Conservation (phyloP, 2,113 vertebrate species). For the Ptychochromis oligacanthus region DNA sequence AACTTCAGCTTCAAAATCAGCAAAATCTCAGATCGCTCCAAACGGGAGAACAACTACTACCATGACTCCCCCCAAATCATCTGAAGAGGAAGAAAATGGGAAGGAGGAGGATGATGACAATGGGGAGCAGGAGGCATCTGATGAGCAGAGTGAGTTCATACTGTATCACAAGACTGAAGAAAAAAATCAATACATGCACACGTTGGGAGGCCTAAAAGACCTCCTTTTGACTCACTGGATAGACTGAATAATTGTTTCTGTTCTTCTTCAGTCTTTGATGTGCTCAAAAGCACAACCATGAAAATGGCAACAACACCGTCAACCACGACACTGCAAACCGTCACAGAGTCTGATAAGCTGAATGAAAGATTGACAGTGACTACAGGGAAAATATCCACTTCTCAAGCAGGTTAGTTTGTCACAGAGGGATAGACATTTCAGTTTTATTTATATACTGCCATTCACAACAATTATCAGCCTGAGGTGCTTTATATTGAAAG, state of each 20-base stretch:
- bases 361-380: background rate
- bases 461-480: background rate
- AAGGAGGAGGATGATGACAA: background rate
- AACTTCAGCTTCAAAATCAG: background rate
- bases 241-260: background rate
- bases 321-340: background rate
- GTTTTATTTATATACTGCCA: accelerated
- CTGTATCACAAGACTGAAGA: background rate
- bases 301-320: accelerated
- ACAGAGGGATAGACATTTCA: background rate
- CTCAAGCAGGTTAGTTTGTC: background rate
- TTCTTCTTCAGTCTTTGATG: background rate
- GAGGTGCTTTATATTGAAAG: accelerated
- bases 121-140: constrained; percentile 7
- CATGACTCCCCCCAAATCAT: background rate
- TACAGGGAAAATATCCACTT: background rate
- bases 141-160: constrained; percentile 6
- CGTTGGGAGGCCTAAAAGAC: background rate
- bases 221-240: background rate
- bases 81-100: constrained; percentile 6
- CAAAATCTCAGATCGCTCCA: background rate
- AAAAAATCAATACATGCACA: background rate
- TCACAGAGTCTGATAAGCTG: background rate
- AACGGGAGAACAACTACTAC: background rate
- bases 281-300: background rate